Base-by-base conservation (phyloP, 2,113 vertebrate species). In the Xerus inauris region DNA sequence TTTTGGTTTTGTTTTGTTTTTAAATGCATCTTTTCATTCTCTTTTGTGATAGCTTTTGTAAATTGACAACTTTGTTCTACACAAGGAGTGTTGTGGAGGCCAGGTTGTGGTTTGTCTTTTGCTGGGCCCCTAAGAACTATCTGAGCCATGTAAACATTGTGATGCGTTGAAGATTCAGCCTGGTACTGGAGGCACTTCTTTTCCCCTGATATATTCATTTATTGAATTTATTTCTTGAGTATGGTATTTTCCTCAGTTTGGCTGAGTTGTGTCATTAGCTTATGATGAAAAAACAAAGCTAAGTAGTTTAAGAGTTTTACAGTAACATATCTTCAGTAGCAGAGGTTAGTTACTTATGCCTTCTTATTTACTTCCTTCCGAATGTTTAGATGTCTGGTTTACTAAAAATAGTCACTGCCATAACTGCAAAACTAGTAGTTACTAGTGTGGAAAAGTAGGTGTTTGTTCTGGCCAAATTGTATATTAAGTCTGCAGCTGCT, bases 241-340 rank as follows among this genome's bases (percentile, higher is more conserved):
- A 59, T 96, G 32, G 28, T 75, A 42, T 87, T 96, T 89, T 86
- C 26, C 40, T 89, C 91, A 3, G 13, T 87, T 96, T 95, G 64
- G 47, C 59, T 95, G 64, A 96, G 59, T 94, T 96, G 40, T 83
- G 88, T 96, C 28, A 71, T 77, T 93, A 87, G 86, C 40, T 94
- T 97, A 91, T 97, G 42, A 80, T 95, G 2, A 80, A 75, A 93
- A 94, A 91, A 79, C 47, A 97, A 73, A 88, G 83, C 51, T 86
- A 80, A 92, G n/a, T 71, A 83, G 32, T 91, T 28, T 28, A 30
- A 89, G 69, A 88, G 59, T 8, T 17, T 87, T 89, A 42, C 30
- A 62, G 77, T 91, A 93, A 93, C 28, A 67, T 86, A 89, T 79
- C 54, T 59, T 87, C 62, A 89, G 30, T 93, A 87, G 87, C 54